Evolutionary conservation across 2,113 vertebrate species (phyloP), one percentile per base, ranked within the genome.

Genomic region (Myotis lucifugus): DNA sequence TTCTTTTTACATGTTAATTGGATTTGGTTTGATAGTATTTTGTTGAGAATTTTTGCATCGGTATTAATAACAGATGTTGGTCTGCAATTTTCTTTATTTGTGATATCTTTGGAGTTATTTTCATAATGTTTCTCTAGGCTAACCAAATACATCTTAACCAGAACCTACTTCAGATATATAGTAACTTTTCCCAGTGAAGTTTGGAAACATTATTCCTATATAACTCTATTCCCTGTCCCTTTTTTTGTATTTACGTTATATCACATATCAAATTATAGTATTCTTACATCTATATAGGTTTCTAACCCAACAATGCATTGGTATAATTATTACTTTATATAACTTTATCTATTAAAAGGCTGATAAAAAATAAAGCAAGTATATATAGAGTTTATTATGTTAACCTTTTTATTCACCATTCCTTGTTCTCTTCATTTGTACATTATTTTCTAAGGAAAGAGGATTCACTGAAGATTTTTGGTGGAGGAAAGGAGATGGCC

Each of bases 371-470:
- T 21, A 72, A 91, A 78, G 9, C 32, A 91, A 91, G 72, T 52
- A 42, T 66, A 34, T 19, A 48, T 77, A 69, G 56, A 84, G 42
- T 77, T 85, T 37, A 7, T 76, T 88, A 32, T 74, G 40, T 37
- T 88, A 50, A 54, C 14, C 37, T 92, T 88, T 77, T 73, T 29
- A 40, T 85, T 42, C 64, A 34, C 50, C 13, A 34, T 64, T 85
- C 48, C 27, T 91, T 23, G 42, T 69, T 91, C 25, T 88, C 46
- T 77, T 95, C 40, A 79, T 94, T 92, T 88, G 48, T 88, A 81
- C 66, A 32, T 88, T 85, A 42, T 64, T 93, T 74, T 88, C 48
- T 67, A 94, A 97, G 37, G 50, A 93, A 88, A 93, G 73, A 85
- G 8, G 17, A 87, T 82, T 61, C 29, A 77, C 34, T 67, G 37